Conservation (phyloP, 1,140 invertebrate species). For the Lasaia peninsularis region DNA sequence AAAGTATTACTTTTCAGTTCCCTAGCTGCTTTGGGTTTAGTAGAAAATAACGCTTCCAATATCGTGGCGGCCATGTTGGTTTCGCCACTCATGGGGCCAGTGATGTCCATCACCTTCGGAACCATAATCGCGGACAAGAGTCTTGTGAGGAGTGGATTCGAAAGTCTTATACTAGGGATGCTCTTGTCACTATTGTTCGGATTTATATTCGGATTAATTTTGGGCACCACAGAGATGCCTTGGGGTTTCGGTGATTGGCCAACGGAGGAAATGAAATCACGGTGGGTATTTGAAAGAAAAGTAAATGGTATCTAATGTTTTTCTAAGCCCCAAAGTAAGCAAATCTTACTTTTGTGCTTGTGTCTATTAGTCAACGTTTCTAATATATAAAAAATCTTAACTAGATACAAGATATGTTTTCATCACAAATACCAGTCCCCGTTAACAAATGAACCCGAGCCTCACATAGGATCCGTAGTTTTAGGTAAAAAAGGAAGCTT, state of each 20-base stretch:
- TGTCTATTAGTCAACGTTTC: no score
- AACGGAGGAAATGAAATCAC: constrained; percentile 88
- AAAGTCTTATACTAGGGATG: constrained; percentile 84
- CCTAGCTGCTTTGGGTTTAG: constrained; percentile 78
- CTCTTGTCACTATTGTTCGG: constrained; percentile 85
- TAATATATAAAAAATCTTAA: no score
- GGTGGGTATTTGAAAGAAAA: constrained; percentile 65
- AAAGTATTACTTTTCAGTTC: constrained; percentile 54
- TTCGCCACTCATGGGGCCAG: constrained; percentile 92
- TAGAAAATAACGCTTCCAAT: constrained; percentile 84
- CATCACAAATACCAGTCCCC: no score
- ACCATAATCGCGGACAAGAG: constrained; percentile 85
- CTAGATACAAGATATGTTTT: no score
- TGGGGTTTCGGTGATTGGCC: constrained; percentile 89
- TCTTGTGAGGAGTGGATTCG: constrained; percentile 81
- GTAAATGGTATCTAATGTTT: no score
- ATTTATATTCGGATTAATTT: constrained; percentile 87
- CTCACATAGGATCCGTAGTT: no score
- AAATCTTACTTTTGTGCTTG: no score
- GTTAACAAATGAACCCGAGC: no score
- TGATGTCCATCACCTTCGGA: constrained; percentile 91
- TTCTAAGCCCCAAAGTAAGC: no score
- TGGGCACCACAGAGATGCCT: constrained; percentile 84
- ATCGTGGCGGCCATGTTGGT: constrained; percentile 93
- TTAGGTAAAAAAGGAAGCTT: no score